phyloP scores from a whole-genome alignment of 2,113 vertebrate genomes.

The Psammodynastes pulverulentus region DNA sequence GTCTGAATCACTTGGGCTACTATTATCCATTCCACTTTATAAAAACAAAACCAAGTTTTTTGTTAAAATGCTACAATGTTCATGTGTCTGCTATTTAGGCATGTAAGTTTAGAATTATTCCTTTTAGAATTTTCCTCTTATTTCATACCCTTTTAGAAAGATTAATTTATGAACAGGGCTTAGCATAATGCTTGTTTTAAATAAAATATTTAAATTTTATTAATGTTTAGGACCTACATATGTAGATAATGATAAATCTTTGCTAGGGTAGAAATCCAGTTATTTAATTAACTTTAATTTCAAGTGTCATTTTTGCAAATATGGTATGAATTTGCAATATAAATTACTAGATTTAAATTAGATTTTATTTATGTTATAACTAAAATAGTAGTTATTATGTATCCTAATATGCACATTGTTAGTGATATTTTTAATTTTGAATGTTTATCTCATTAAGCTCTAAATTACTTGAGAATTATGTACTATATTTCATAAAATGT shows the following conservation, averaged over 20 bases:
- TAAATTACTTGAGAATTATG: conserved; percentile 1
- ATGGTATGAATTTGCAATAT: conserved; percentile 21
- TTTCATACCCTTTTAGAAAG: conserved; percentile 39
- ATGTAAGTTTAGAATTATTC: not conserved
- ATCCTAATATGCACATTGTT: conserved; percentile 14
- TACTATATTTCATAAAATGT: conserved; percentile 59
- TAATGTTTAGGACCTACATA: conserved; percentile 26
- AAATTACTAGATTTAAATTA: conserved; percentile 40
- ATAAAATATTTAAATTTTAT: conserved; percentile 22
- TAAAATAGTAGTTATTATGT: conserved; percentile 61
- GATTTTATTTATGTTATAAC: conserved; percentile 46
- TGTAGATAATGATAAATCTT: conserved; percentile 4
- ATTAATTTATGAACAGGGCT: conserved; percentile 34
- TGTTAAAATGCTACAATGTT: not conserved
- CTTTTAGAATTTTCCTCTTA: conserved; percentile 13
- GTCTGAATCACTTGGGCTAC: not conserved
- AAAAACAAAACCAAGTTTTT: not conserved
- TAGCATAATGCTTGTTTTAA: conserved; percentile 19
- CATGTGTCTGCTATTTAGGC: not conserved
- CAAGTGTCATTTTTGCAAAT: conserved; percentile 35
- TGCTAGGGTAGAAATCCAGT: conserved; percentile 26
- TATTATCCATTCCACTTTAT: not conserved
- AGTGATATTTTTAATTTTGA: conserved; percentile 63
- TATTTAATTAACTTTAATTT: conserved; percentile 36
- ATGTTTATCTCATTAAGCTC: conserved; percentile 57